Conservation (phyloP, 2,797 vertebrate species). For the Melanotaenia pygmaea region DNA sequence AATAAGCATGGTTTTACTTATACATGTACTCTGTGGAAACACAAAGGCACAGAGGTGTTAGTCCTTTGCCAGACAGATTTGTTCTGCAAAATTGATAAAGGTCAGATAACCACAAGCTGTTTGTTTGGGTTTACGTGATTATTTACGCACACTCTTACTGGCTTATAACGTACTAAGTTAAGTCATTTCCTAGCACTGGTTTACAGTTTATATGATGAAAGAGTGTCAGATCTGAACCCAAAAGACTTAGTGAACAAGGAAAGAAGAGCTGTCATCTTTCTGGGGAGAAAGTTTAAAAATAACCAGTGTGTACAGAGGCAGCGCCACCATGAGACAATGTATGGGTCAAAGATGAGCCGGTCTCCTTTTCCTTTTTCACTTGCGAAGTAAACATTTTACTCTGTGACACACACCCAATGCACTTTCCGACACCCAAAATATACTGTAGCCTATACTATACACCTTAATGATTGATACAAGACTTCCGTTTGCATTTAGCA, state of each 20-base stretch:
- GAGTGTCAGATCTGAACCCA: constrained; percentile 23
- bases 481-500: constrained; percentile 10
- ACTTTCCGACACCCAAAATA: constrained; percentile 25
- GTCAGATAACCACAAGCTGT: constrained; percentile 17
- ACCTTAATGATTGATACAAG: constrained; percentile 4
- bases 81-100: constrained; percentile 27
- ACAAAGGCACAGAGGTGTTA: constrained; percentile 26
- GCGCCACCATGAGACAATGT: constrained; percentile 78
- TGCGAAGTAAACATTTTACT: constrained; percentile 79
- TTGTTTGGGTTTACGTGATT: constrained; percentile 19
- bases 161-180: constrained; percentile 16
- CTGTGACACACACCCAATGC: constrained; percentile 60
- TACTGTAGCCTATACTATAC: constrained; percentile 7
- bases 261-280: constrained; percentile 63
- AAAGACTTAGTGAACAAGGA: constrained; percentile 33
- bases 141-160: constrained; percentile 9
- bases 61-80: constrained; percentile 21
- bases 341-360: constrained; percentile 81
- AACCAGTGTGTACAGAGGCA: constrained; percentile 74
- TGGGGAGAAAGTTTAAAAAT: constrained; percentile 76
- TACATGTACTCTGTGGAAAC: constrained; percentile 46
- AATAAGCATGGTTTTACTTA: constrained; percentile 68
- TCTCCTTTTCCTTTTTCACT: constrained; percentile 78
- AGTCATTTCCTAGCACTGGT: constrained; percentile 16
- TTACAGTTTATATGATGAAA: constrained; percentile 12